Percentiles rank a stretch among this genome's conserved stretches.
Conservation (phyloP, 2,113 vertebrate species). For the Acrocephalus kingi region DNA sequence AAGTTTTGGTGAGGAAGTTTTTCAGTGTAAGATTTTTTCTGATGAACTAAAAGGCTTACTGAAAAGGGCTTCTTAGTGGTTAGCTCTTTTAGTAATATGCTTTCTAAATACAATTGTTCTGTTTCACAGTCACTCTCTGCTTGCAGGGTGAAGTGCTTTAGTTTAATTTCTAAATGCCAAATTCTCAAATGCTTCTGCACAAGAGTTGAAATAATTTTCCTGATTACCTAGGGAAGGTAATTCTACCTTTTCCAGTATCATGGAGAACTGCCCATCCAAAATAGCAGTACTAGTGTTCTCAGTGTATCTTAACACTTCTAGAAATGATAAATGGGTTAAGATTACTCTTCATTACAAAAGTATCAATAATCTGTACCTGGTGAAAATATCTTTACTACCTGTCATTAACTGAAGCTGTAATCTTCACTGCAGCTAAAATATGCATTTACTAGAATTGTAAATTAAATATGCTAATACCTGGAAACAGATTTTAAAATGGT, state of each 20-base stretch:
- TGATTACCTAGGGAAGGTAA: neutral
- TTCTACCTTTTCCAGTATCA: neutral
- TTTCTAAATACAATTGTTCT: slow-evolving; percentile 65
- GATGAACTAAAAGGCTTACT: slow-evolving; percentile 55
- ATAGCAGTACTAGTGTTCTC: neutral
- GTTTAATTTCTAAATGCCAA: slow-evolving; percentile 68
- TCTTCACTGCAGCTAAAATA: neutral
- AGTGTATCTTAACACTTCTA: neutral
- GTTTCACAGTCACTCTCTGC: slow-evolving; percentile 50
- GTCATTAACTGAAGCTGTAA: neutral
- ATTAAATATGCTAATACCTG: neutral
- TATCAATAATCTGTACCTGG: neutral
- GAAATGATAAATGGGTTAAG: neutral
- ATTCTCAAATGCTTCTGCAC: slow-evolving; percentile 18
- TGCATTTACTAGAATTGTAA: neutral
- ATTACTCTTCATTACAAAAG: neutral
- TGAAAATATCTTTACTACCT: neutral
- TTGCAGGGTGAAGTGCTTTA: slow-evolving; percentile 54
- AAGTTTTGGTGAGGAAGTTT: neutral
- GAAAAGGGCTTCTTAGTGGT: slow-evolving; percentile 47
- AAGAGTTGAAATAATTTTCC: neutral
- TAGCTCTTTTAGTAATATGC: slow-evolving; percentile 52
- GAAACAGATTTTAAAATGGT: neutral
- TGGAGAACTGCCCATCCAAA: neutral
- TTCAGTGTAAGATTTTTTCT: slow-evolving; percentile 38